These are phyloP conservation scores for Melanotus villosus DNA, from an alignment of 2,888 invertebrate species.

Conservation along the genomic window DNA sequence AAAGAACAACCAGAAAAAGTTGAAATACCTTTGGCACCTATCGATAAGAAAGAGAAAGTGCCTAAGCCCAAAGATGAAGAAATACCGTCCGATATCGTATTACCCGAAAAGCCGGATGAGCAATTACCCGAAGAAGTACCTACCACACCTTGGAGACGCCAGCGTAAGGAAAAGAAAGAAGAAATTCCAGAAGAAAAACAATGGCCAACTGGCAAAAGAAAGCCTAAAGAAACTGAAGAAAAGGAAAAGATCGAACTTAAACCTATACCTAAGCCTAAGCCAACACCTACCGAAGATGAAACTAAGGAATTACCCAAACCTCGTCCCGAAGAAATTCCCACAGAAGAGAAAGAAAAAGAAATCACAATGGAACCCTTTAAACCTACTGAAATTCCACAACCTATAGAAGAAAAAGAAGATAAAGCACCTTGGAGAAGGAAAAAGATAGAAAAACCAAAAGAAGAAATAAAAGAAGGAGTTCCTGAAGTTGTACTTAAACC, in stretches of 20 bases:
- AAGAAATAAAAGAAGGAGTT: conserved; percentile 52
- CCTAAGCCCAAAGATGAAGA: conserved; percentile 27
- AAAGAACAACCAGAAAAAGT: conserved; percentile 2
- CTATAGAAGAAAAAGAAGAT: conserved; percentile 56
- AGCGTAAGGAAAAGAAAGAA: conserved; percentile 47
- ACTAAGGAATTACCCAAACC: conserved; percentile 57
- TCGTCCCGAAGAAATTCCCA: conserved; percentile 53
- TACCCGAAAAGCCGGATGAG: conserved; percentile 52
- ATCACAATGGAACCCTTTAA: conserved; percentile 63
- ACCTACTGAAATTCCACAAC: conserved; percentile 49
- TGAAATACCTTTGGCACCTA: neutral
- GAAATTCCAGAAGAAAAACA: conserved; percentile 55
- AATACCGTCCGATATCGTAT: conserved; percentile 55
- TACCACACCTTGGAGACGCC: conserved; percentile 49
- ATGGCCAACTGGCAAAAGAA: conserved; percentile 56
- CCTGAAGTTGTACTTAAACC: conserved; percentile 46
- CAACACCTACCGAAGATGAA: conserved; percentile 53
- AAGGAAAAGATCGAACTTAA: conserved; percentile 71
- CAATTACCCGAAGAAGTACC: conserved; percentile 41
- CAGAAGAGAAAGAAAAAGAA: conserved; percentile 61
- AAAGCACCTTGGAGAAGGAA: conserved; percentile 41
- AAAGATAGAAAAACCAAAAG: conserved; percentile 43
- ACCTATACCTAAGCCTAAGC: conserved; percentile 62
- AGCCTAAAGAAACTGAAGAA: conserved; percentile 62
- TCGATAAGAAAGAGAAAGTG: neutral